Percentiles rank a stretch among this genome's conserved stretches.
Conservation (phyloP, 2,888 invertebrate genomes). For the Ceraclea dissimilis region DNA sequence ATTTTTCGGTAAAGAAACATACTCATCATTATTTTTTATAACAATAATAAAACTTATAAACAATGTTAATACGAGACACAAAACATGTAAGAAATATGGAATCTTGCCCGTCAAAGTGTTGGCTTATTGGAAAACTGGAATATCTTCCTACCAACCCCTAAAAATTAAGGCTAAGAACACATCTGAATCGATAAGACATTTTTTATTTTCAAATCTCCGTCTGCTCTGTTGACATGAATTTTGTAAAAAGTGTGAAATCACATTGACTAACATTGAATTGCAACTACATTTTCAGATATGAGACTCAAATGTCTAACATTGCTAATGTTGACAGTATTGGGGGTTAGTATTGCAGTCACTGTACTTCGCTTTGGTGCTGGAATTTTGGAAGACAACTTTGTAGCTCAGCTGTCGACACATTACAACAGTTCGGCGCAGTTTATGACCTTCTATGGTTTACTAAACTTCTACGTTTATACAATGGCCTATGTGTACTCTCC, state of each 20-base stretch:
- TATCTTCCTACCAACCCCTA: too few species aligned
- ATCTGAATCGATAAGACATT: too few species aligned
- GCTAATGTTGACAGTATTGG: constrained; percentile 72
- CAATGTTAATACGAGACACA: too few species aligned
- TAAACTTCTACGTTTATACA: constrained; percentile 89
- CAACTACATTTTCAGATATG: constrained; percentile 64
- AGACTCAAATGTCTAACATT: constrained; percentile 85
- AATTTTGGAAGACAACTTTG: constrained; percentile 89
- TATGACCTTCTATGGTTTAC: constrained; percentile 88
- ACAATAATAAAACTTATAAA: too few species aligned
- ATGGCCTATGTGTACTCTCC: constrained; percentile 95
- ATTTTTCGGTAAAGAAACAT: constrained; percentile 76
- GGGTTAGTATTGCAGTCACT: constrained; percentile 67
- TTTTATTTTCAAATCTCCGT: too few species aligned
- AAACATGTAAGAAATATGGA: too few species aligned
- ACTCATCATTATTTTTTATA: too few species aligned
- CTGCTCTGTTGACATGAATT: too few species aligned
- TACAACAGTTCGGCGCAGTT: constrained; percentile 92
- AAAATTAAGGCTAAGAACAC: too few species aligned
- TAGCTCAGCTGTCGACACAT: constrained; percentile 76
- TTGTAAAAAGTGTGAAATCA: background rate
- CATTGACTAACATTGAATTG: too few species aligned
- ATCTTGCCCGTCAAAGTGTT: too few species aligned
- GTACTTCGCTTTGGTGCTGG: constrained; percentile 81
- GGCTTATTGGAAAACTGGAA: too few species aligned